Percentiles rank a stretch among this genome's conserved stretches.
Evolutionary conservation across 2,888 invertebrate species (phyloP).

Genomic region (Leucophenga maculata): DNA sequence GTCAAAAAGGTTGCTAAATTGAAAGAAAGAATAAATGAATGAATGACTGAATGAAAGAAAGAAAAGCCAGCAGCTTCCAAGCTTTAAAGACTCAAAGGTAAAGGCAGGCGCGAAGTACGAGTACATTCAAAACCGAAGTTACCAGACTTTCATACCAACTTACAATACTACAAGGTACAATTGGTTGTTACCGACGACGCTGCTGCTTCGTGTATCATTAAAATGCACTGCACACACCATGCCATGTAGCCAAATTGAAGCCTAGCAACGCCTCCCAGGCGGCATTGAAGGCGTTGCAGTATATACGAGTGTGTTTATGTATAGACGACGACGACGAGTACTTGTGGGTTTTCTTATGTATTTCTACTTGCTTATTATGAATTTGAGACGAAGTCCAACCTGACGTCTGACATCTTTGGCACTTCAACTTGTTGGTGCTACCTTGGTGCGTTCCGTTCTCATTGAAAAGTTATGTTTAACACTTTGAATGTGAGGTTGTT

Average conservation of each 20-base stretch:
- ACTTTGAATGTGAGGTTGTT: not conserved
- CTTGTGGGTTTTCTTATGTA: constrained; percentile 21
- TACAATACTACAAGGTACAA: not conserved
- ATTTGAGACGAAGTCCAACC: not conserved
- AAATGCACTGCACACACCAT: constrained; percentile 13
- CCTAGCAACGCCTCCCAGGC: constrained; percentile 23
- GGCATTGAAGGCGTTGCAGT: constrained; percentile 4
- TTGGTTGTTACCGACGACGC: constrained; percentile 19
- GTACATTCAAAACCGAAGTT: not conserved
- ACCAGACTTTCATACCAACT: no score
- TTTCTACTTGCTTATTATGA: not conserved
- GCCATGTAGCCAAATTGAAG: not conserved
- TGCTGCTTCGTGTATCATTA: constrained; percentile 10
- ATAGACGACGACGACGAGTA: not conserved
- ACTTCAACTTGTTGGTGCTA: not conserved
- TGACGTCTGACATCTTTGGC: not conserved
- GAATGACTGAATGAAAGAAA: no score
- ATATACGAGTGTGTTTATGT: not conserved
- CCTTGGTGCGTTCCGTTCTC: not conserved
- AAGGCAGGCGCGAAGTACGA: no score
- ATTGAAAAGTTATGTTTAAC: constrained; percentile 16
- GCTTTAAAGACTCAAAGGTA: no score
- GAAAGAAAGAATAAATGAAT: no score
- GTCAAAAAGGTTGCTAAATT: constrained; percentile 4
- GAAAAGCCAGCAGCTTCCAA: constrained; percentile 15